Evolutionary conservation across 2,888 invertebrate genomes (phyloP), one percentile per base, ranked within the genome.

Genomic region (Cheilosia urbana): DNA sequence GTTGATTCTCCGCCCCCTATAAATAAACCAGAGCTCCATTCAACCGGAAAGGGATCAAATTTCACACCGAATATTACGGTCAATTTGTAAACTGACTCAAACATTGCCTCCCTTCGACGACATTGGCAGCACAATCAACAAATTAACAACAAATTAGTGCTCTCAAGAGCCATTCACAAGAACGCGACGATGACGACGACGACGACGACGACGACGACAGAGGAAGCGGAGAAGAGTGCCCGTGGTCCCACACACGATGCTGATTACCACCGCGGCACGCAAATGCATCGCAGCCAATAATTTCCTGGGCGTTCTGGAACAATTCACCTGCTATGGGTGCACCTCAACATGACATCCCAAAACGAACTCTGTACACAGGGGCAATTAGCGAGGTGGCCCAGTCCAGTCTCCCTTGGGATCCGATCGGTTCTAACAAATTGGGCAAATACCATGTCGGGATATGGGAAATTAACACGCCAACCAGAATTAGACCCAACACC

Each of bases 391-490:
- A 57, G 51, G 45, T 55, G 68, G 40, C 24, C 73, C 27, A 53
- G 55, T 49, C 73, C 27, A 53, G 55, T 49, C 63, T 40, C 49
- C 60, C 17, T 27, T n/a, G 57, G 57, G 53, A 47, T 40, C 53
- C 37, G 45, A 53, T 71, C 30, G 71, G 58, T 76, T 60, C 65
- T 71, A 84, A 84, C 60, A 69, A 71, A 80, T 80, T 80, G 60
- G 53, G 17, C 60, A 80, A 84, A 84, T 53, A 84, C 42, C 45
- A 71, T 40, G 62, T 73, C 79, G 83, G 69, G 80, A 84, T 79
- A 73, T 75, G 71, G 65, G 53, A 84, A 84, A 84, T 84, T 80
- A 84, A 80, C 84, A 84, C 80, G 65, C 47, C 58, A 78, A 69
- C 75, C 75, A 65, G 75, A 80, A 79, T 83, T 68, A 68, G 69